phyloP scores from a whole-genome alignment of 2,888 invertebrate species.

The Chymomyza fuscimana region DNA sequence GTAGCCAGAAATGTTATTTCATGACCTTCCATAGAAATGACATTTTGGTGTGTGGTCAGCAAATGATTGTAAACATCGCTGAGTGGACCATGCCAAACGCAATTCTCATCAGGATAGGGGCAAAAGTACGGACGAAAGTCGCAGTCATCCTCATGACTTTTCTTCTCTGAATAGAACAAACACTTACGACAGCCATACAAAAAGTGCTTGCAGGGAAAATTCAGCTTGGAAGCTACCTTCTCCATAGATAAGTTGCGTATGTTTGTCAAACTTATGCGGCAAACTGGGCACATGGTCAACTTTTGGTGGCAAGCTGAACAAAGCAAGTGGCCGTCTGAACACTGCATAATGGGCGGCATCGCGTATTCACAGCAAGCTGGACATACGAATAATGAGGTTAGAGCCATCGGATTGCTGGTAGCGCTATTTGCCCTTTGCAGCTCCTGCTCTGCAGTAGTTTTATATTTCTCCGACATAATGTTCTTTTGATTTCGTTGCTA shows the following conservation, averaged over 20 bases:
- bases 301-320: slow-evolving; percentile 98
- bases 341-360: slow-evolving; percentile 98
- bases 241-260: slow-evolving; percentile 99
- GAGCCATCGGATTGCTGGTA: slow-evolving; percentile 12
- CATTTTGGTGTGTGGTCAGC: slow-evolving; percentile 97
- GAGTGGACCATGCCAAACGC: slow-evolving; percentile 98
- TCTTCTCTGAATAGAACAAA: slow-evolving; percentile 96
- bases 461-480: too few species aligned
- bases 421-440: background rate
- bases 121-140: slow-evolving; percentile 99
- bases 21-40: slow-evolving; percentile 98
- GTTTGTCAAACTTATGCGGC: slow-evolving; percentile 96
- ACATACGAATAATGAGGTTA: slow-evolving; percentile 90
- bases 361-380: slow-evolving; percentile 99
- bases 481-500: too few species aligned
- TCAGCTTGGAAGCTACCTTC: slow-evolving; percentile 98
- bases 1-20: slow-evolving; percentile 99
- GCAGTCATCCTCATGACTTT: slow-evolving; percentile 98
- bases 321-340: slow-evolving; percentile 98
- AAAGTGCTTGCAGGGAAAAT: slow-evolving; percentile 99
- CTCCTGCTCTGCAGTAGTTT: background rate
- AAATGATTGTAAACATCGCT: slow-evolving; percentile 99
- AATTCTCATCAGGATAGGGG: slow-evolving; percentile 99
- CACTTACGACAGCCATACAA: slow-evolving; percentile 95
- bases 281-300: slow-evolving; percentile 97